Percentiles rank a stretch among this genome's conserved stretches.
These are phyloP conservation scores for Trichacis sp. DNA, from an alignment of 2,888 invertebrate species.

Conservation along the genomic window DNA sequence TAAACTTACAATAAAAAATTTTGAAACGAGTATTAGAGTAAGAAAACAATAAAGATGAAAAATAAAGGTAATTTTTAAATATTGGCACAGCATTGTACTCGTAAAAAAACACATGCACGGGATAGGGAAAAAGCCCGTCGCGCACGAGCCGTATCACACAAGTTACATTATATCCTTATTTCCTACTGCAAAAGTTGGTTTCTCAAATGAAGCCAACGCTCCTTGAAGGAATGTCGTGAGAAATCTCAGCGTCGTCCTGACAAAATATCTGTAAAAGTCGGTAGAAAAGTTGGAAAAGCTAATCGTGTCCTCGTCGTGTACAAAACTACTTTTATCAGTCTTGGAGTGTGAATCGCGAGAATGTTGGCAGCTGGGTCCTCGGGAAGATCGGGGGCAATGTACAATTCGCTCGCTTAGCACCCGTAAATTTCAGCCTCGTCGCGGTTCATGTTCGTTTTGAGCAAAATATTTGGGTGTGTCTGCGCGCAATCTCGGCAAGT, in stretches of 20 bases:
- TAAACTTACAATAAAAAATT: background rate
- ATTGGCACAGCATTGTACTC: conserved; percentile 68
- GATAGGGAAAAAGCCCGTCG: conserved; percentile 18
- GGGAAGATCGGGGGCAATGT: conserved; percentile 34
- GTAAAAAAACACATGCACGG: conserved; percentile 27
- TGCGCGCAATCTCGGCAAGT: conserved; percentile 22
- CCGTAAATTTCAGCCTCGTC: conserved; percentile 61
- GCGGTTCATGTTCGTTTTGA: conserved; percentile 55
- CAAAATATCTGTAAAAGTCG: too few species aligned
- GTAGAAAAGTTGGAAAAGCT: conserved; percentile 5
- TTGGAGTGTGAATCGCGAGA: conserved; percentile 55
- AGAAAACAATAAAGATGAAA: conserved; percentile 34
- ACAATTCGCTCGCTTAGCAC: conserved; percentile 54
- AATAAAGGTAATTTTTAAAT: conserved; percentile 54
- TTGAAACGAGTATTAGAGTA: background rate
- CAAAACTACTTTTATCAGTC: conserved; percentile 53
- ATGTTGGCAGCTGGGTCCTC: conserved; percentile 33
- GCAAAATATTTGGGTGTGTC: conserved; percentile 57
- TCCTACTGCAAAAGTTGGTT: conserved; percentile 18
- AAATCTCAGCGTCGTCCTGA: conserved; percentile 22
- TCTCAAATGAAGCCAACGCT: conserved; percentile 49
- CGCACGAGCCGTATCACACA: conserved; percentile 29
- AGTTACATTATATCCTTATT: conserved; percentile 23
- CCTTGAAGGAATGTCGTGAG: conserved; percentile 53
- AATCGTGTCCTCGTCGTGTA: conserved; percentile 30